Percentiles rank a stretch among this genome's conserved stretches.
phyloP scores from a whole-genome alignment of 2,113 vertebrate genomes.

The Salvelinus fontinalis region DNA sequence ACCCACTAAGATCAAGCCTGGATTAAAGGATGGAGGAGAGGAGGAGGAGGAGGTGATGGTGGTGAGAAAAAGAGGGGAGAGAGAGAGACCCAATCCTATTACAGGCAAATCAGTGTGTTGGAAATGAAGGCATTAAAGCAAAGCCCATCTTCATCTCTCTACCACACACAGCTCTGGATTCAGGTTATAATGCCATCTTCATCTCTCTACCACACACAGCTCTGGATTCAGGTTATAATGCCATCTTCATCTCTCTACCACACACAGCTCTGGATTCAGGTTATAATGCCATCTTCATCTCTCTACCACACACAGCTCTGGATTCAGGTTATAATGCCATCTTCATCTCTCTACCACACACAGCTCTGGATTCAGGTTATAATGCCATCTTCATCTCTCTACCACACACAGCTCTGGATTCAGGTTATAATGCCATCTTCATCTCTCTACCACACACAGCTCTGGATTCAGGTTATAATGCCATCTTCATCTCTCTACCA shows the following conservation, averaged over 20 bases:
- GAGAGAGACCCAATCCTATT: constrained; percentile 63
- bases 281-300: constrained; percentile 7
- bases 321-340: constrained; percentile 53
- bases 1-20: constrained; percentile 33
- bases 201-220: constrained; percentile 12
- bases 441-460: constrained; percentile 11
- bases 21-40: constrained; percentile 51
- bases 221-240: constrained; percentile 57
- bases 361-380: constrained; percentile 60
- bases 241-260: neutral
- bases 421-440: constrained; percentile 34
- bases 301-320: constrained; percentile 24
- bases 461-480: constrained; percentile 56
- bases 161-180: constrained; percentile 48
- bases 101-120: constrained; percentile 62
- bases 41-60: constrained; percentile 28
- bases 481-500: neutral
- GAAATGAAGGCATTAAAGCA: constrained; percentile 60
- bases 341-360: neutral
- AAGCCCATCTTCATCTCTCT: constrained; percentile 2
- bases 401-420: constrained; percentile 50
- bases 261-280: constrained; percentile 58
- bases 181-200: constrained; percentile 56
- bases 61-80: constrained; percentile 38
- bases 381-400: neutral